Base-by-base conservation (phyloP, 2,888 invertebrate species). In the Merodon equestris region DNA sequence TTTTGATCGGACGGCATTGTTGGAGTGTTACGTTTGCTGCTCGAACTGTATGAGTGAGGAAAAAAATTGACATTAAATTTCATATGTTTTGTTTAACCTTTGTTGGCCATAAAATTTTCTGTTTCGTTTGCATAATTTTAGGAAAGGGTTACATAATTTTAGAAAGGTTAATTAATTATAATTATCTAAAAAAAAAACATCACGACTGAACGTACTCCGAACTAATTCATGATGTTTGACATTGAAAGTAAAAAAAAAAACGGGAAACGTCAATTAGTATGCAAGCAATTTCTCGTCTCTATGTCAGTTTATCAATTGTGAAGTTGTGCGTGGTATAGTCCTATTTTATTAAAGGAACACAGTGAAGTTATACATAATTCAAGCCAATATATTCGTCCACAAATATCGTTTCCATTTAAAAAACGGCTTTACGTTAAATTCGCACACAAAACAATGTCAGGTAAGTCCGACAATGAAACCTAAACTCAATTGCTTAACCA, bases 331-430 rank as follows among this genome's bases (percentile, higher is more conserved):
- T 63, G 50, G 63, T 71, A 63, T 14, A 14, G n/a, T 0, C 17
- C 1, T 1, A 50, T 19, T 40, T 48, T 27, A 27, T 27, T 7
- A 2, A 38, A 18, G 38, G 44, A 70, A 48, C 40, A 44, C 40
- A n/a, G 63, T 63, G 71, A 71, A 71, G 71, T 71, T 71, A 51
- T 71, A 57, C 51, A 71, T 71, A 63, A 57, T 71, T 71, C 57
- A 57, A 9, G 10, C 1, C 2, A 50, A 19, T 19, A 38, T 27
- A 67, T 36, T 1, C 42, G 2, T 14, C 1, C 51, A 19, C 0
- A 1, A 15, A 15, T 45, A 47, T 70, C 70, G 70, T 70, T 70
- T 70, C 54, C 47, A 48, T 70, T 70, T 61, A 40, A 71, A 71
- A 50, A 63, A 7, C 47, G 13, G 18, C 15, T 27, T 4, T 27